Evolutionary conservation across 1,140 invertebrate species (phyloP).

Genomic region (Drusus annulatus): DNA sequence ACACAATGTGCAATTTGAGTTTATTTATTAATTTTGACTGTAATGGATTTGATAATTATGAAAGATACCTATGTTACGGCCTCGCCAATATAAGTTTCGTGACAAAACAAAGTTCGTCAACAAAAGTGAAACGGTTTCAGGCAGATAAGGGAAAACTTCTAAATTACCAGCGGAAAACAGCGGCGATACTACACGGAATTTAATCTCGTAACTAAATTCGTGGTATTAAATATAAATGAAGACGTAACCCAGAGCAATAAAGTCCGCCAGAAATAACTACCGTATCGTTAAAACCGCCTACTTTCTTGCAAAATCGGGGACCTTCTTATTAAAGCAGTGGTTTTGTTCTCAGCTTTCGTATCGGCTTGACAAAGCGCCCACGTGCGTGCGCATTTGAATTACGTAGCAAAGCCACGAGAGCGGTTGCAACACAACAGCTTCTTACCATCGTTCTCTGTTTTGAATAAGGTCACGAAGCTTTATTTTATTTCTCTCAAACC

Average conservation of each 20-base stretch:
- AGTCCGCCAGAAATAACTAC: background rate
- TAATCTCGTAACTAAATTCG: conserved; percentile 15
- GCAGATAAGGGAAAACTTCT: conserved; percentile 18
- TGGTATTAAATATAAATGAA: conserved; percentile 35
- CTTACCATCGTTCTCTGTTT: too few species aligned
- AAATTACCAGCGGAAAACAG: background rate
- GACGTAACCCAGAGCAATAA: background rate
- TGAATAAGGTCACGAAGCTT: background rate
- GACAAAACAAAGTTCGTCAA: conserved; percentile 29
- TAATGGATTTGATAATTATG: conserved; percentile 23
- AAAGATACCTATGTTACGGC: conserved; percentile 15
- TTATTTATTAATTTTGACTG: conserved; percentile 19
- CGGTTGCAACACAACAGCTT: too few species aligned
- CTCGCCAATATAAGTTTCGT: conserved; percentile 7
- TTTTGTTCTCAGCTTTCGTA: too few species aligned
- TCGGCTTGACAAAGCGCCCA: too few species aligned
- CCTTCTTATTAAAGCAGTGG: too few species aligned
- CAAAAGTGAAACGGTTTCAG: background rate
- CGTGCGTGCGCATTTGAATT: too few species aligned
- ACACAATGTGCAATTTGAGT: background rate
- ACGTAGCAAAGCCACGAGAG: too few species aligned
- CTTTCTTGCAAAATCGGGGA: background rate
- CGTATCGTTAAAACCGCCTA: background rate
- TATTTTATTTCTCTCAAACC: background rate
- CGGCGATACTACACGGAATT: background rate